Evolutionary conservation across 35 echinoderm and acorn worm genomes (phyloP), one percentile per base, ranked within the genome.

Genomic region (Apostichopus californicus): DNA sequence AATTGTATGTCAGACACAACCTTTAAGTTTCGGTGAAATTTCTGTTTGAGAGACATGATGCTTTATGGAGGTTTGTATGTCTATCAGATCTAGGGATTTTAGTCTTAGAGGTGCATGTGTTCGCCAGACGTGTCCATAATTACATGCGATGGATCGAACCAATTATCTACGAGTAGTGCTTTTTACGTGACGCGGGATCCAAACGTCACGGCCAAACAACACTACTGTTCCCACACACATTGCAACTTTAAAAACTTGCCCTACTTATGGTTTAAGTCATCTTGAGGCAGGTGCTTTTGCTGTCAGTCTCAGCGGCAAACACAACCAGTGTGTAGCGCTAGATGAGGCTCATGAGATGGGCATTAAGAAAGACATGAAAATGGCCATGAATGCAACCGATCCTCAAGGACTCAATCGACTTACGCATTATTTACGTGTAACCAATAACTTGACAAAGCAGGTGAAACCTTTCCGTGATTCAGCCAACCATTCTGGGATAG

Each of bases 301-400:
- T 23, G 86, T 75, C 24, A 89, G 86, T 46, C n/a, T 54, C 8
- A 75, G 57, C 22, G 86, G 64, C 15, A 22, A 23, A 15, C 9
- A 72, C 12, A 54, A 75, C 4, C 68, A 75, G 60, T 89, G 86
- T 63, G 57, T 89, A 63, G 86, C 86, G 9, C n/a, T 89, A 10
- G 86, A 89, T 63, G 86, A 89, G 52, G 86, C 66, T 7, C 86
- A 89, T 75, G 86, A 89, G 52, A 89, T 89, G 86, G 8, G 60
- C 12, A 89, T 72, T 5, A 82, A 89, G 26, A 89, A 89, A 46
- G 86, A 89, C 5, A 22, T 89, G 9, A 73, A 89, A 89, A 89
- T 72, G 60, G 63, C 68, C 71, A 89, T 89, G 60, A 71, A 68
- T 89, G 68, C 57, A 60, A 89, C 86, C 6, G 64, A 75, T 46